Evolutionary conservation across 64 coral and sea anemone genomes (phyloP).

Genomic region (Porites lutea): DNA sequence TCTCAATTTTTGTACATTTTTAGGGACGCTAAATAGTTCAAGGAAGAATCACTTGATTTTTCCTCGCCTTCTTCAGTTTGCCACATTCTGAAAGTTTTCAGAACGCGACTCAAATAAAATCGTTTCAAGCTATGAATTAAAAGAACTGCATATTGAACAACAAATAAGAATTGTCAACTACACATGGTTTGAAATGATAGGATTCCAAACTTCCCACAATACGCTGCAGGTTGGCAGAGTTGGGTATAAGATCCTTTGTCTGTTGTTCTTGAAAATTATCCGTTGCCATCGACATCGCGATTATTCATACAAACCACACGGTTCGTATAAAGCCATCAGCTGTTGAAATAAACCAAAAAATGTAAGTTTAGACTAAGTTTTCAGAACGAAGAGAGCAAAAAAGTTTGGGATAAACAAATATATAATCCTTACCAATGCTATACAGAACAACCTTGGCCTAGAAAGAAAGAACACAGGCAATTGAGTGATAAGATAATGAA

Average conservation of each 20-base stretch:
- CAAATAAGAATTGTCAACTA: too few relatives aligned
- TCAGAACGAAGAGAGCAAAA: neutral
- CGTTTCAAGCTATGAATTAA: too few relatives aligned
- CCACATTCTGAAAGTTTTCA: too few relatives aligned
- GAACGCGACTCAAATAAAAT: too few relatives aligned
- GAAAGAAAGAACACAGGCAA: neutral
- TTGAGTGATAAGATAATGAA: too few relatives aligned
- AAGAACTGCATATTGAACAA: too few relatives aligned
- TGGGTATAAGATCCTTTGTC: neutral
- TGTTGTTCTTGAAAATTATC: neutral
- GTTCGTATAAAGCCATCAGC: constrained; percentile 94
- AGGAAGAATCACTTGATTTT: too few relatives aligned
- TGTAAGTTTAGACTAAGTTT: neutral
- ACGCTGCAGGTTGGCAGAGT: neutral
- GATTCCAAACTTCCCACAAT: too few relatives aligned
- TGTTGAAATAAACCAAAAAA: constrained; percentile 31
- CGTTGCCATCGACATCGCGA: neutral
- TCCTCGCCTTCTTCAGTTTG: too few relatives aligned
- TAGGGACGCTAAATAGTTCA: too few relatives aligned
- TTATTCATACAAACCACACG: constrained; percentile 83
- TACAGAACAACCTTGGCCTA: constrained; percentile 89
- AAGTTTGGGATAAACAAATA: neutral
- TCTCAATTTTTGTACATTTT: too few relatives aligned
- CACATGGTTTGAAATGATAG: too few relatives aligned
- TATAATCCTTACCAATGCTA: constrained; percentile 82